Evolutionary conservation across 2,888 invertebrate genomes (phyloP).

Genomic region (Plebejus melissa): DNA sequence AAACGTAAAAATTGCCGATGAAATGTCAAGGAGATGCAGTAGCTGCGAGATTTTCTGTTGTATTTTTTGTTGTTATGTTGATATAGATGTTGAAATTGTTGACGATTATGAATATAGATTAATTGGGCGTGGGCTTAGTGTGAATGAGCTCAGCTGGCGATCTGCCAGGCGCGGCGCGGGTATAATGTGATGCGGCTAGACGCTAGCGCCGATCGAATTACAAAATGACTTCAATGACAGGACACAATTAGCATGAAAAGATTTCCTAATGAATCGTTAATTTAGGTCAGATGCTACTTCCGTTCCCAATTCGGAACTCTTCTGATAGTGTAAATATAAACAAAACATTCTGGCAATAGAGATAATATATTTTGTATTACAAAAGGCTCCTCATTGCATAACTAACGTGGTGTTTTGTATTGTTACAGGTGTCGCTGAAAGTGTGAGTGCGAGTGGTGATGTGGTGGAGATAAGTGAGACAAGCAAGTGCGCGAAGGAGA

Average conservation of each 20-base stretch:
- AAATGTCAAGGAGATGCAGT: not conserved
- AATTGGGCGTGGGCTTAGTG: conserved; percentile 59
- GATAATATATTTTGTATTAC: no score
- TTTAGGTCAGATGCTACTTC: not conserved
- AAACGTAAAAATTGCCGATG: not conserved
- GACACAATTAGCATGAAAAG: not conserved
- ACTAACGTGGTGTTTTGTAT: conserved; percentile 34
- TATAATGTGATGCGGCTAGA: conserved; percentile 46
- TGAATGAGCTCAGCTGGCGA: conserved; percentile 72
- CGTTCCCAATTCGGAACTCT: not conserved
- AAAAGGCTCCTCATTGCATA: not conserved
- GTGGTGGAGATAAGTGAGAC: conserved; percentile 66
- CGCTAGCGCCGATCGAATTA: conserved; percentile 44
- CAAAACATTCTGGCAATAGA: no score
- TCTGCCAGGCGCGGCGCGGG: conserved; percentile 64
- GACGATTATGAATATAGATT: conserved; percentile 4
- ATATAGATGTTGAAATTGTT: conserved; percentile 28
- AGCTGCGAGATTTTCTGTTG: not conserved
- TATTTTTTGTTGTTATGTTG: conserved; percentile 22
- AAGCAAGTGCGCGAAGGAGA: conserved; percentile 70
- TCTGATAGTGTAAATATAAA: no score
- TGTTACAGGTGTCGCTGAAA: conserved; percentile 70
- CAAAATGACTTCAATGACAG: not conserved
- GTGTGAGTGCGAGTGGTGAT: conserved; percentile 70
- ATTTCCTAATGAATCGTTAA: not conserved